Percentiles rank a stretch among this genome's conserved stretches.
phyloP scores from a whole-genome alignment of 1,140 invertebrate genomes.

The Araneus ventricosus region DNA sequence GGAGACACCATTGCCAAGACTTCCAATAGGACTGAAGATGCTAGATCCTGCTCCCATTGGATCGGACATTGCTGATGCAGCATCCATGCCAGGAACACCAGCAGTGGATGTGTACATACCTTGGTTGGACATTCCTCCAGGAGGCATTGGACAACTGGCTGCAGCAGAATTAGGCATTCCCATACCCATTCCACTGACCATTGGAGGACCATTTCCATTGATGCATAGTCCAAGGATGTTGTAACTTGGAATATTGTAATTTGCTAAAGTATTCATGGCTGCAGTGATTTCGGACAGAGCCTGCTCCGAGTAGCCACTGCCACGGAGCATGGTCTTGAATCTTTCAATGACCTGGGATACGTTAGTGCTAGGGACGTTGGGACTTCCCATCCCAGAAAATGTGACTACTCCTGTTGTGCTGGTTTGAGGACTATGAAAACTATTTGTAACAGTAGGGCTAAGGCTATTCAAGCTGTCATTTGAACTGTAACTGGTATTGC shows the following conservation, averaged over 20 bases:
- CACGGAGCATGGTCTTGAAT: slow-evolving; percentile 90
- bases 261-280: slow-evolving; percentile 94
- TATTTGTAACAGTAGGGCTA: slow-evolving; percentile 77
- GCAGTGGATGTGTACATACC: slow-evolving; percentile 62
- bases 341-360: slow-evolving; percentile 89
- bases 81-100: slow-evolving; percentile 49
- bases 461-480: slow-evolving; percentile 78
- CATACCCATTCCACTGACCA: slow-evolving; percentile 77
- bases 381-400: slow-evolving; percentile 67
- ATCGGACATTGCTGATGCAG: slow-evolving; percentile 76
- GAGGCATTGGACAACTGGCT: slow-evolving; percentile 76
- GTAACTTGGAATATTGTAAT: slow-evolving; percentile 95
- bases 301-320: slow-evolving; percentile 92
- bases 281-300: slow-evolving; percentile 92
- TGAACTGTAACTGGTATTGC: slow-evolving; percentile 77
- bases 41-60: slow-evolving; percentile 53
- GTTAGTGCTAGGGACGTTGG: slow-evolving; percentile 80
- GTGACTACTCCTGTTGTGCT: slow-evolving; percentile 72
- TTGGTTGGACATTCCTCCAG: slow-evolving; percentile 65
- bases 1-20: slow-evolving; percentile 59
- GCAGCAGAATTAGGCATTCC: slow-evolving; percentile 78
- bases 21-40: slow-evolving; percentile 72
- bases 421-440: slow-evolving; percentile 76
- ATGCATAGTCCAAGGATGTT: slow-evolving; percentile 92
- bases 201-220: slow-evolving; percentile 76